phyloP scores from a whole-genome alignment of 2,888 invertebrate genomes.

The Macrostomum cliftonense region DNA sequence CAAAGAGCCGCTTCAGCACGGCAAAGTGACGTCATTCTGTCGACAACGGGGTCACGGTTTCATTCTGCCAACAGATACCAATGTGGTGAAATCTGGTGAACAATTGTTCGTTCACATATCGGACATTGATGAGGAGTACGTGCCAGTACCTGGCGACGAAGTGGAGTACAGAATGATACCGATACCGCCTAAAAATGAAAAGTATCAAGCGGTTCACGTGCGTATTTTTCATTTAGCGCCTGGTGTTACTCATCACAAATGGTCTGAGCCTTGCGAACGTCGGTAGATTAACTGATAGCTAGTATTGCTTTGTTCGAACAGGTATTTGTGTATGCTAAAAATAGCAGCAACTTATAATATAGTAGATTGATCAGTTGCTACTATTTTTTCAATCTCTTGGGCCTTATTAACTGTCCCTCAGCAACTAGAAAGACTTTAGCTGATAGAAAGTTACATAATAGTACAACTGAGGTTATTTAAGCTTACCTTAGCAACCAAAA shows the following conservation, averaged over 20 bases:
- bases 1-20: conserved; percentile 53
- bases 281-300: too few species aligned
- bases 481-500: too few species aligned
- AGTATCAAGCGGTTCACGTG: conserved; percentile 66
- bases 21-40: conserved; percentile 62
- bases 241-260: conserved; percentile 55
- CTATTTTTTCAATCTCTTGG: too few species aligned
- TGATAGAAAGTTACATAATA: too few species aligned
- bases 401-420: too few species aligned
- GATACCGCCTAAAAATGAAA: conserved; percentile 69
- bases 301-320: too few species aligned
- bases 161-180: conserved; percentile 61
- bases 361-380: too few species aligned
- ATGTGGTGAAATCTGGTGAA: conserved; percentile 34
- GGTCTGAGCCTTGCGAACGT: conserved; percentile 43
- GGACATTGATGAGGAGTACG: conserved; percentile 63
- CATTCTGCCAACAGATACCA: conserved; percentile 51
- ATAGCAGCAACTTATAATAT: too few species aligned
- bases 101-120: conserved; percentile 71
- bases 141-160: conserved; percentile 65
- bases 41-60: conserved; percentile 72
- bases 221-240: conserved; percentile 61
- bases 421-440: too few species aligned
- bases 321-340: too few species aligned
- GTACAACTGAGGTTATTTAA: too few species aligned